Base-by-base conservation (phyloP, 2,888 invertebrate species). In the Drosophila helvetica region DNA sequence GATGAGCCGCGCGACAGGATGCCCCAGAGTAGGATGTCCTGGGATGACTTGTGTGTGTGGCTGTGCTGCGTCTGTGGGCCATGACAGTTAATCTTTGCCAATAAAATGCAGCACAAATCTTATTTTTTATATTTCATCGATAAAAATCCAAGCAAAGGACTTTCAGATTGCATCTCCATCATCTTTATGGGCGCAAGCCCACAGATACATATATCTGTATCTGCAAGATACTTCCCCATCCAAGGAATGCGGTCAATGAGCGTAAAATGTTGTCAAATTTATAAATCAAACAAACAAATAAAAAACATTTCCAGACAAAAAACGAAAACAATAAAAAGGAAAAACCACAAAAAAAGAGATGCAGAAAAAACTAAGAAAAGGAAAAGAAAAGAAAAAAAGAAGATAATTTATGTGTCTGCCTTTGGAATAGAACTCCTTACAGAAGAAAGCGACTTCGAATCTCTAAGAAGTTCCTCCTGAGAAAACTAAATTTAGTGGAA, bases 351-450 rank as follows among this genome's bases (percentile, higher is more conserved):
- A 38, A 33, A 33, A 33, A 4, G 33, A 12, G 6, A 38, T 38
- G 6, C n/a, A 54, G 38, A 25, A 47, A 54, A 33, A 33, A 53
- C 33, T 2, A 17, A 22, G 8, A 10, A 46, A 30, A 19, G 22
- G 47, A 42, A 54, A 38, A 33, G 12, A 33, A 33, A 33, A 1
- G 12, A 33, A 3, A 33, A 27, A 30, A 33, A 47, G 38, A 30
- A 30, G 5, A 38, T 15, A 61, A 54, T 61, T 61, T 61, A 61
- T 61, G 54, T 48, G 61, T 61, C 61, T 61, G 61, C 25, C 12
- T 30, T 22, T 38, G n/a, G 33, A 2, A 30, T 17, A 56, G 46
- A 25, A 10, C 27, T 18, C 25, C 17, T 17, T 7, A 12, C 38
- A 53, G 38, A 15, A 43, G 10, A 17, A 9, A 43, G 33, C 1